Conservation (phyloP, 1,140 invertebrate genomes). For the Diorhabda sublineata region DNA sequence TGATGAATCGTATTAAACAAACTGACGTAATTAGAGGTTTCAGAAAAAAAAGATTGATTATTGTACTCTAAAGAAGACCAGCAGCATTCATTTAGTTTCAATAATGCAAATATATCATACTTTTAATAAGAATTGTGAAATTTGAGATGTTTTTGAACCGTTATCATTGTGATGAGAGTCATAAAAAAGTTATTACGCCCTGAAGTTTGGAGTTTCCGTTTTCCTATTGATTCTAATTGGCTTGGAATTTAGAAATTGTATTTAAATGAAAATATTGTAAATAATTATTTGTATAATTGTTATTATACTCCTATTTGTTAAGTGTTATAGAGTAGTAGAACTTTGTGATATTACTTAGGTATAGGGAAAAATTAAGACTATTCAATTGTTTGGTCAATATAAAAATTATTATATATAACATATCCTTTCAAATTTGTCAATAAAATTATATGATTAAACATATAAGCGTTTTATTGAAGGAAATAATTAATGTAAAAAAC, state of each 20-base stretch:
- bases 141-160: neutral
- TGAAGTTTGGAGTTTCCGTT: neutral
- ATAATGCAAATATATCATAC: neutral
- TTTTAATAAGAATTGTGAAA: slow-evolving; percentile 1
- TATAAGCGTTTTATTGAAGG: too few relatives aligned
- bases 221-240: neutral
- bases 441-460: neutral
- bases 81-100: neutral
- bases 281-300: slow-evolving; percentile 13
- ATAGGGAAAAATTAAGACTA: slow-evolving; percentile 10
- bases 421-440: neutral
- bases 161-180: neutral
- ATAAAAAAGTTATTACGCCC: neutral
- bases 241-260: neutral
- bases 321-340: slow-evolving; percentile 20
- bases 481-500: too few relatives aligned
- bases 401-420: neutral
- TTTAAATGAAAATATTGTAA: slow-evolving; percentile 6
- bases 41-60: too few relatives aligned
- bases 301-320: slow-evolving; percentile 15
- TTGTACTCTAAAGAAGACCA: too few relatives aligned
- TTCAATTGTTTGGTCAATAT: neutral
- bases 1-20: too few relatives aligned
- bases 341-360: slow-evolving; percentile 21
- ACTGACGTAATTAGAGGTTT: too few relatives aligned